Evolutionary conservation across 2,797 vertebrate species (phyloP), one percentile per base, ranked within the genome.

Genomic region (Zalophus californianus): DNA sequence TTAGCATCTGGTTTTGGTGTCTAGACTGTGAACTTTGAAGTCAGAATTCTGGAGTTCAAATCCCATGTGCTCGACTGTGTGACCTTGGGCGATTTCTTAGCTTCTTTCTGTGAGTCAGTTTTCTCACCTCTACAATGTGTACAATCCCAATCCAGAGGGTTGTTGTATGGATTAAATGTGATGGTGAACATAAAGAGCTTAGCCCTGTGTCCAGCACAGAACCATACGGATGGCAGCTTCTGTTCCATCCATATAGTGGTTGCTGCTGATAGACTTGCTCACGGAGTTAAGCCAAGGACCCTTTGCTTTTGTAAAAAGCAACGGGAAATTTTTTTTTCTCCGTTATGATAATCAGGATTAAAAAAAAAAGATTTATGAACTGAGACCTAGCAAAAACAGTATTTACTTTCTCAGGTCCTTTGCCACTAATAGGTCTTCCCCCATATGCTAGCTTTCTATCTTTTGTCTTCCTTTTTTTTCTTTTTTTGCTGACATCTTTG

Each of bases 281-380:
- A 21, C 4, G 38, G 29, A 32, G 48, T 72, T 35, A 80, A 56
- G 41, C 10, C 41, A 41, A 32, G 4, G 0, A 11, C 7, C 8
- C 44, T 70, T 35, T 41, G 23, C 23, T 20, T 91, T 89, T 86
- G 23, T 70, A 15, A 32, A 95, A 58, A 85, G n/a, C n/a, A 86
- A 23, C 2, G 12, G 5, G 2, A 41, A 13, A 15, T 5, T n/a
- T 32, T 35, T 60, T 35, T 60, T 15, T 18, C 7, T 38, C 54
- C 52, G 2, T 64, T 82, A 72, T 41, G 50, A 21, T 85, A 38
- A 84, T 54, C 32, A n/a, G 20, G 21, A 32, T 73, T 44, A 6
- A n/a, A 60, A 25, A 62, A 54, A 62, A 66, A 66, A 50, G 3
- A 41, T 29, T 64, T 41, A 62, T 48, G 21, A 91, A 77, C 35